Base-by-base conservation (phyloP, 1,140 invertebrate genomes). In the Calephelis nemesis region DNA sequence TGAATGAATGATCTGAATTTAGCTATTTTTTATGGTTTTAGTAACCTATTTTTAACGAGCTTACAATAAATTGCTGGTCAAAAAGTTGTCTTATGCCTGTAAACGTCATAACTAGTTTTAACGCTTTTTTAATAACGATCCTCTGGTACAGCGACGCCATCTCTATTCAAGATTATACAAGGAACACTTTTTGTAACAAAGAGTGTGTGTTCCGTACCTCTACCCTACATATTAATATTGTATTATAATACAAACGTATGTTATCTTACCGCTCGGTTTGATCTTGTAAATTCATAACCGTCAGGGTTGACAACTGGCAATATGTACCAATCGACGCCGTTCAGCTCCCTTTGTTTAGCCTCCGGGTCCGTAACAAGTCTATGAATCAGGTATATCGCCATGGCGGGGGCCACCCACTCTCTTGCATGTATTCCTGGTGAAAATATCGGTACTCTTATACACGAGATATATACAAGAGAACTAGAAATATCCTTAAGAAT, bases 341-440 rank as follows among this genome's bases (percentile, higher is more conserved):
- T 81, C 10, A 95, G 78, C 6, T 88, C 82, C 54, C 92, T 87
- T 19, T 19, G 10, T 60, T 92, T 81, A 1, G 93, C 89, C 0
- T 76, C 72, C n/a, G 81, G 78, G 69, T 88, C 86, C 62, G 68
- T 82, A 70, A 75, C 77, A 66, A 95, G 78, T 74, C 94, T 87
- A 69, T 94, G 83, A 70, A 95, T 93, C 13, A 95, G 88, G 78
- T 95, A 96, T 39, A 95, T 74, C 5, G 93, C 94, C 39, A 94
- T 93, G 0, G 95, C 93, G 0, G 94, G 94, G 5, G 95, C 92
- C 47, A 95, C 95, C 96, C 96, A 96, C 84, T 95, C 94, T 47
- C 94, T 88, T 6, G 94, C 94, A 77, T 95, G 94, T 65, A 94
- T 94, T 73, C 88, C 88, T 91, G 67, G 2, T 30, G 39, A 52